Evolutionary conservation across 1,140 invertebrate species (phyloP), one percentile per base, ranked within the genome.

Genomic region (Diorhabda carinulata): DNA sequence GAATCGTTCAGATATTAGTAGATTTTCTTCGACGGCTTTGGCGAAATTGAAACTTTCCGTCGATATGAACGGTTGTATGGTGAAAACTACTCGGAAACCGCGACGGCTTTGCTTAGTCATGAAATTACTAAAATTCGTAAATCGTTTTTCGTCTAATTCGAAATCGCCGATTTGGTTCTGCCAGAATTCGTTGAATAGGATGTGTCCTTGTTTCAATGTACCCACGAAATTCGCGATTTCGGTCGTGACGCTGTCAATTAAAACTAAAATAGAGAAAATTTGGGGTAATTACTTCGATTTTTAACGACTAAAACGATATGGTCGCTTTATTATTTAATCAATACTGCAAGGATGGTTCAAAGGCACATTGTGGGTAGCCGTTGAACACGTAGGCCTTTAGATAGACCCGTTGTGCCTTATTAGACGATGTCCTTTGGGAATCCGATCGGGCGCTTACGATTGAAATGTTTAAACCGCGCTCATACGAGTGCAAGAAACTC

Each of bases 31-130:
- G 0, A 95, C 91, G 2, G 91, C 89, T 65, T 92, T 88, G 59
- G 88, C 87, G 77, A 95, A 94, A 74, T 92, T 94, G 2, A 79
- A 79, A 65, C 91, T 92, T 72, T 95, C 92, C 0, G 92, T 94
- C 45, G 91, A 92, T 60, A 96, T 91, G 75, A 94, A 95, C 0
- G 93, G 93, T 73, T 94, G 92, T 2, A 95, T 86, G 0, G 91
- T 90, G 71, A 95, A 89, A 0, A 91, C 90, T 41, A 95, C 90
- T 78, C 91, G 88, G 66, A 95, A 96, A 2, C 94, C 94, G 74
- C 93, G 83, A 47, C 93, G 84, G 70, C 92, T 90, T 42, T 95
- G 86, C 58, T 94, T 91, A 74, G 92, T 88, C 4, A 95, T 89
- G 3, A 90, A 93, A 66, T 91, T 87, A 47, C 89, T 87, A 75